A percentile compares a stretch with the other conserved stretches of the same genome.
phyloP scores from a whole-genome alignment of 2,888 invertebrate species.

The Bibio marci region DNA sequence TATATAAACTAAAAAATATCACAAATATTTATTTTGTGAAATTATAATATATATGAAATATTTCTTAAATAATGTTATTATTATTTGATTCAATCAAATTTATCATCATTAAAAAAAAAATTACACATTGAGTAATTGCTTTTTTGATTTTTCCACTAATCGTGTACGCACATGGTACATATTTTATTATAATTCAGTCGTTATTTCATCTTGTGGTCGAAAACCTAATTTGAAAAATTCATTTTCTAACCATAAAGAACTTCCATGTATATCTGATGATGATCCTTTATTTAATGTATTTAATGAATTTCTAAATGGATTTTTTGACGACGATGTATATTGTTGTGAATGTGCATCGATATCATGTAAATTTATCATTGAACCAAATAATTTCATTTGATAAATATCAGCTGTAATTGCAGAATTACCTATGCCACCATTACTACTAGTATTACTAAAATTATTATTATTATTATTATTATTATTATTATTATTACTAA shows the following conservation, averaged over 20 bases:
- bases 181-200: constrained; percentile 57
- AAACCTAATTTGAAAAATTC: constrained; percentile 71
- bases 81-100: too few relatives aligned
- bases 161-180: too few relatives aligned
- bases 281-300: constrained; percentile 31
- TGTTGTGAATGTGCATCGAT: constrained; percentile 27
- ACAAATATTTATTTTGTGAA: too few relatives aligned
- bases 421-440: constrained; percentile 1
- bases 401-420: constrained; percentile 10
- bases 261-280: constrained; percentile 27
- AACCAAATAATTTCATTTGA: constrained; percentile 27
- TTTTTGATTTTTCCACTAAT: too few relatives aligned
- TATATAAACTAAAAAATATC: too few relatives aligned
- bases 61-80: too few relatives aligned
- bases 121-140: too few relatives aligned
- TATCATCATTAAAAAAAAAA: too few relatives aligned
- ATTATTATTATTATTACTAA: constrained; percentile 6
- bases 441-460: constrained; percentile 5
- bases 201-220: constrained; percentile 76
- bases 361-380: constrained; percentile 28
- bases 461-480: constrained; percentile 12
- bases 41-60: too few relatives aligned
- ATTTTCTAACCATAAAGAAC: constrained; percentile 55
- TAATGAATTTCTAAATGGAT: constrained; percentile 37
- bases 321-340: constrained; percentile 26